Evolutionary conservation across 2,797 vertebrate genomes (phyloP).

Genomic region (Choloepus didactylus): DNA sequence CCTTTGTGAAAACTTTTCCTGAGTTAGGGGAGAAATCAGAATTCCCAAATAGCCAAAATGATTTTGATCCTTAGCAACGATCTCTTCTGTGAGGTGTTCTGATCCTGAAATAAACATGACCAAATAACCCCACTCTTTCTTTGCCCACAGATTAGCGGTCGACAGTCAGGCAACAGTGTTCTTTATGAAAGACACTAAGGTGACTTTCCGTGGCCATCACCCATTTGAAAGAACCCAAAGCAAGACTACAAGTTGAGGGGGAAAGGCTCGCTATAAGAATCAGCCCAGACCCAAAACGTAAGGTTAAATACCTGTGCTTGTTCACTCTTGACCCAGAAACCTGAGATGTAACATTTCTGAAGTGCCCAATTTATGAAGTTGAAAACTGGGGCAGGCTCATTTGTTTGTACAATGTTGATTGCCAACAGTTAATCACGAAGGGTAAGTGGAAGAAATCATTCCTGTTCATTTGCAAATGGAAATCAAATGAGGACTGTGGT

Average conservation of each 20-base stretch:
- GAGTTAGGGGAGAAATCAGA: background rate
- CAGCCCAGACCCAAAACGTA: background rate
- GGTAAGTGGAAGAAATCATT: constrained; percentile 88
- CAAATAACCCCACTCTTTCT: rapidly evolving
- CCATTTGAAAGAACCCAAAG: background rate
- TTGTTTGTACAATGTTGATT: constrained; percentile 70
- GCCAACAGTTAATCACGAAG: constrained; percentile 86
- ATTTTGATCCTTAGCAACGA: rapidly evolving
- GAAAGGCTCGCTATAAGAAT: rapidly evolving
- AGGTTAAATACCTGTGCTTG: background rate
- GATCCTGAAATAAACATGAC: background rate
- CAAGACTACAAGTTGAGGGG: rapidly evolving
- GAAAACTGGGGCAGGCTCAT: constrained; percentile 76
- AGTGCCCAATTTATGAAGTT: background rate
- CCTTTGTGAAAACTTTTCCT: background rate
- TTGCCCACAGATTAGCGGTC: rapidly evolving
- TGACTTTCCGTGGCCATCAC: background rate
- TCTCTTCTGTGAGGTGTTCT: no score
- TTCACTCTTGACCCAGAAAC: background rate
- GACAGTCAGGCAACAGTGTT: rapidly evolving
- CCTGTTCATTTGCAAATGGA: constrained; percentile 90
- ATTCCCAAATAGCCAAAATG: background rate
- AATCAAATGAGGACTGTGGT: constrained; percentile 87
- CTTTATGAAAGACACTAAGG: background rate
- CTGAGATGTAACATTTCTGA: background rate